phyloP scores from a whole-genome alignment of 1,140 invertebrate species.

The Zophobas atratus region DNA sequence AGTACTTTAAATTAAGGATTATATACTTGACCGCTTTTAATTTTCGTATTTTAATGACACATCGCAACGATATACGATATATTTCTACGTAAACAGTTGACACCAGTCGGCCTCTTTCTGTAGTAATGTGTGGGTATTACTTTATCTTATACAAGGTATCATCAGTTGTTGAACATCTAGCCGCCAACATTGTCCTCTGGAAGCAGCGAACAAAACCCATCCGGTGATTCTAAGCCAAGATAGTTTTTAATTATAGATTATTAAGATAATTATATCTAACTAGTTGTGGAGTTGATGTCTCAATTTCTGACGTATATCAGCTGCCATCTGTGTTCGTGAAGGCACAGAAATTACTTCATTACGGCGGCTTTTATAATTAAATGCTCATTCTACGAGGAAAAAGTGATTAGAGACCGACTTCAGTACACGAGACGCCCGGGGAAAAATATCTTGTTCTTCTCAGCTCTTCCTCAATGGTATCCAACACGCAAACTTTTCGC shows the following conservation, averaged over 20 bases:
- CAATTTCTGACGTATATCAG: slow-evolving; percentile 55
- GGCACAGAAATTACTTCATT: slow-evolving; percentile 56
- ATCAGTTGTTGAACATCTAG: slow-evolving; percentile 20
- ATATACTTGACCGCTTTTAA: neutral
- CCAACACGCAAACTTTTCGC: slow-evolving; percentile 9
- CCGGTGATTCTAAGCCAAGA: slow-evolving; percentile 51
- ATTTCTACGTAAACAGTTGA: too few relatives aligned
- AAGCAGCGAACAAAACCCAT: slow-evolving; percentile 35
- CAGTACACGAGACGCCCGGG: slow-evolving; percentile 35
- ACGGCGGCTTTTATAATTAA: slow-evolving; percentile 57
- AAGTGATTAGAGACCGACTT: slow-evolving; percentile 43
- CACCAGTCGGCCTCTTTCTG: too few relatives aligned
- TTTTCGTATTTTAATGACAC: neutral
- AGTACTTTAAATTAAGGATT: neutral
- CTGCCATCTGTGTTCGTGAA: slow-evolving; percentile 47
- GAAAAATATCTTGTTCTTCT: slow-evolving; percentile 18
- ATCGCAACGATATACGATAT: neutral
- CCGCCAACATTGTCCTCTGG: slow-evolving; percentile 13
- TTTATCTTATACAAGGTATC: neutral
- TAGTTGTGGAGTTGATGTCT: slow-evolving; percentile 55
- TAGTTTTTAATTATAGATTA: slow-evolving; percentile 58
- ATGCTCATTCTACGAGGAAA: slow-evolving; percentile 50
- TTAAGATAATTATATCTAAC: slow-evolving; percentile 57
- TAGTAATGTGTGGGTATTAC: too few relatives aligned
- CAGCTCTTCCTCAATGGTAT: neutral